phyloP scores from a whole-genome alignment of 2,797 vertebrate genomes.

The Ciconia nigra region DNA sequence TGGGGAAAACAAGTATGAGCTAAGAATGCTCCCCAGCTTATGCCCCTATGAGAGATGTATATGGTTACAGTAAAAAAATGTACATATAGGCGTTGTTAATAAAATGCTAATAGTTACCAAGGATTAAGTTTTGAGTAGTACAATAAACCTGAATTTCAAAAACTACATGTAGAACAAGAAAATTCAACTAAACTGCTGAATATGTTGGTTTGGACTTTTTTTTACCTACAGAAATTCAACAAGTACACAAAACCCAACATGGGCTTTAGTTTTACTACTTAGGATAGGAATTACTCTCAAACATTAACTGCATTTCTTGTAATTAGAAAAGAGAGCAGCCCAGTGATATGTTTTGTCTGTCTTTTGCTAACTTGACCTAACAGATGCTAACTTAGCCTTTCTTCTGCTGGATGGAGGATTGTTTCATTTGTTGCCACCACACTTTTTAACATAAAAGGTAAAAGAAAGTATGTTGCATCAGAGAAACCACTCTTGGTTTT shows the following conservation, averaged over 20 bases:
- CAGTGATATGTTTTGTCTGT: background rate
- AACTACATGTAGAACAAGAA: background rate
- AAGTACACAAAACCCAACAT: background rate
- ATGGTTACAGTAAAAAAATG: slow-evolving; percentile 43
- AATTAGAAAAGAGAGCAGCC: background rate
- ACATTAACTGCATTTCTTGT: background rate
- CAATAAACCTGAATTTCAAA: background rate
- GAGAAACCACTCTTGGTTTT: background rate
- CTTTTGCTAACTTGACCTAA: background rate
- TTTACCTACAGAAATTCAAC: slow-evolving; percentile 7
- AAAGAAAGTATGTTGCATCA: background rate
- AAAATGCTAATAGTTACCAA: background rate
- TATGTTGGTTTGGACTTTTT: background rate
- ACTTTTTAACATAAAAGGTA: background rate
- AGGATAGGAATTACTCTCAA: background rate
- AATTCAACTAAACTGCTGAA: background rate
- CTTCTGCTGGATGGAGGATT: background rate
- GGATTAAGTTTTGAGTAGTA: slow-evolving; percentile 22
- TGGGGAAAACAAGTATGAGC: slow-evolving; percentile 51
- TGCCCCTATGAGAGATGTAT: slow-evolving; percentile 40
- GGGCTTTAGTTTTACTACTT: slow-evolving; percentile 10
- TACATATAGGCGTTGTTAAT: background rate
- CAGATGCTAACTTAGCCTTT: background rate
- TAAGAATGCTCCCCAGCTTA: slow-evolving; percentile 31
- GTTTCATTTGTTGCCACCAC: background rate